Conservation (phyloP, 64 coral and sea anemone species). For the Stylophora pistillata region DNA sequence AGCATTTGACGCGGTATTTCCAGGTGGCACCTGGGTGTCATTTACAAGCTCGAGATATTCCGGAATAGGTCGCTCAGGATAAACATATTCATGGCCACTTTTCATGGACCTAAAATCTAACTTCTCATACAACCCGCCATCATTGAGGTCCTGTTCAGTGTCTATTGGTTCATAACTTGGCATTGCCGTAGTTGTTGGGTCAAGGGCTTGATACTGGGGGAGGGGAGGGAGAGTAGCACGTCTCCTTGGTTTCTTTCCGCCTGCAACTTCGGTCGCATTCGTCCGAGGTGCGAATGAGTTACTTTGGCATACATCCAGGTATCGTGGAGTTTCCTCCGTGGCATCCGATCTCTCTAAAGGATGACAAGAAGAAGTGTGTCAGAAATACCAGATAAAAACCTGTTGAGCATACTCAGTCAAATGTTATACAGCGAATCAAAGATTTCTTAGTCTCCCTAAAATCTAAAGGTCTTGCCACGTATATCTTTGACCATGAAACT, state of each 20-base stretch:
- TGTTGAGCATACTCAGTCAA: no score
- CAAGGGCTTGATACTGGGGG: slow-evolving; percentile 6
- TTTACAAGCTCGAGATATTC: slow-evolving; percentile 14
- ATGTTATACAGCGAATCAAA: no score
- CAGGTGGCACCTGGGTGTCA: not conserved
- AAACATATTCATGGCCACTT: not conserved
- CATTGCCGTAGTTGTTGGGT: not conserved
- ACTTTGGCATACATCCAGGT: not conserved
- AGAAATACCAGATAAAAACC: no score
- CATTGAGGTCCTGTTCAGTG: not conserved
- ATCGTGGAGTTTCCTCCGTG: not conserved
- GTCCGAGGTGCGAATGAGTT: not conserved
- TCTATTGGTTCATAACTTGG: not conserved
- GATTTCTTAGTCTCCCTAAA: no score
- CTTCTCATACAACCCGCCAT: not conserved
- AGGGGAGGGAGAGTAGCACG: not conserved
- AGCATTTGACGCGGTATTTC: not conserved
- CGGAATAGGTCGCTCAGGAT: not conserved
- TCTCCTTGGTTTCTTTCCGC: not conserved
- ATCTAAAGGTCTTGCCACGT: no score
- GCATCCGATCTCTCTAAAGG: not conserved
- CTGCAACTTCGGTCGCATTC: not conserved
- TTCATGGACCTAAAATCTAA: not conserved
- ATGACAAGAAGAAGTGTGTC: not conserved
- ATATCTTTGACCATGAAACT: no score